These are phyloP conservation scores for Otis tarda DNA, from an alignment of 2,113 vertebrate species.

Conservation along the genomic window DNA sequence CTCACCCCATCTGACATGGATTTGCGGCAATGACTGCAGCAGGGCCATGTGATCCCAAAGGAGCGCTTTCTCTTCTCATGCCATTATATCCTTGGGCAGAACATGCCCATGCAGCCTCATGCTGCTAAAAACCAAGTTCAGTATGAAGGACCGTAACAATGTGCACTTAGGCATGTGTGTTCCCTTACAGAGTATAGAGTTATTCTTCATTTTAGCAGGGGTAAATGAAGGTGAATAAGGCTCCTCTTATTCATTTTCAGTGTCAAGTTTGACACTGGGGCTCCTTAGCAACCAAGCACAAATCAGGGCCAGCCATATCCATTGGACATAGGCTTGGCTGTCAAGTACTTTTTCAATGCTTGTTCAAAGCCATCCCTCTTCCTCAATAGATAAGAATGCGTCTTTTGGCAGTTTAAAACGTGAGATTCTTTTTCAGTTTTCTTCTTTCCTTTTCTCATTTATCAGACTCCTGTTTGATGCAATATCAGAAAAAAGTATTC, in stretches of 20 bases:
- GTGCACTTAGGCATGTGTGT: background rate
- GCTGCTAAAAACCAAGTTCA: background rate
- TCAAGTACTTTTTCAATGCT: background rate
- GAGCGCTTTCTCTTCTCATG: background rate
- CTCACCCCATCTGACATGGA: background rate
- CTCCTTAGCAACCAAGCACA: background rate
- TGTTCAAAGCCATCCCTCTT: background rate
- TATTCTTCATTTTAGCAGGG: background rate
- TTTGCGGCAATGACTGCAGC: fast-evolving
- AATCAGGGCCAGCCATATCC: background rate
- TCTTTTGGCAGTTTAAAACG: background rate
- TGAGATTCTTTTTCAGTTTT: background rate
- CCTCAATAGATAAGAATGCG: background rate
- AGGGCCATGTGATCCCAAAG: background rate
- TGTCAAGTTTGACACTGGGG: background rate
- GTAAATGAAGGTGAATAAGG: background rate
- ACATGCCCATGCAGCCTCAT: background rate
- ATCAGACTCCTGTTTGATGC: background rate
- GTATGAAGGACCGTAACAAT: background rate
- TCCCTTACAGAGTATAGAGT: background rate
- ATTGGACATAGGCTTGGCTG: background rate
- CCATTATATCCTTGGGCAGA: background rate
- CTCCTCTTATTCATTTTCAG: background rate
- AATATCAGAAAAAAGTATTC: background rate
- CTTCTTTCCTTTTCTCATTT: background rate